Percentiles rank a stretch among this genome's conserved stretches.
Conservation (phyloP, 2,113 vertebrate species). For the Marmota flaviventris region DNA sequence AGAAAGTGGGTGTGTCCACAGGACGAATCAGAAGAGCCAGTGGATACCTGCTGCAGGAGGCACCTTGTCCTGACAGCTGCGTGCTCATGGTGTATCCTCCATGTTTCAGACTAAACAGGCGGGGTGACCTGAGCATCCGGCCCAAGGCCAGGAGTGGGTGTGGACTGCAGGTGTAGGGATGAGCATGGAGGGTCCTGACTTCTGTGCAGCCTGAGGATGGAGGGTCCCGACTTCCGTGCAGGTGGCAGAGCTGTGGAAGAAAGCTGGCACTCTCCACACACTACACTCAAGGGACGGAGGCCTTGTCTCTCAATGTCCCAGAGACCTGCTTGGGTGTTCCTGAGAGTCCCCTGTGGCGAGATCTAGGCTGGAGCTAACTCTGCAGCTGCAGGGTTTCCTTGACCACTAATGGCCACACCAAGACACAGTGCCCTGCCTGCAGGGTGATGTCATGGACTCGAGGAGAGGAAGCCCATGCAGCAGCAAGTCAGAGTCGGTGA, state of each 20-base stretch:
- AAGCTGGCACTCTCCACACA: no score
- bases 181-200: background rate
- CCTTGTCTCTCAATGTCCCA: no score
- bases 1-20: no score
- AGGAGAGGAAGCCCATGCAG: background rate
- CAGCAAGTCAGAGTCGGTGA: background rate
- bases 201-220: background rate
- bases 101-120: background rate
- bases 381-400: accelerated
- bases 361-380: accelerated
- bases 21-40: no score
- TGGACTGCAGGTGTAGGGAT: background rate
- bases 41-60: background rate
- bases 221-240: accelerated
- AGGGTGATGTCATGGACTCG: accelerated
- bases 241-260: no score
- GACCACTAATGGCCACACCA: background rate
- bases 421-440: background rate
- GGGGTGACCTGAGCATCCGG: background rate
- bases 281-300: background rate
- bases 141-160: background rate
- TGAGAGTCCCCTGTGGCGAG: background rate
- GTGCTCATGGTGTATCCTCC: no score
- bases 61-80: no score
- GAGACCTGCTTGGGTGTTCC: background rate